Base-by-base conservation (phyloP, 1,140 invertebrate species). In the Popillia japonica region DNA sequence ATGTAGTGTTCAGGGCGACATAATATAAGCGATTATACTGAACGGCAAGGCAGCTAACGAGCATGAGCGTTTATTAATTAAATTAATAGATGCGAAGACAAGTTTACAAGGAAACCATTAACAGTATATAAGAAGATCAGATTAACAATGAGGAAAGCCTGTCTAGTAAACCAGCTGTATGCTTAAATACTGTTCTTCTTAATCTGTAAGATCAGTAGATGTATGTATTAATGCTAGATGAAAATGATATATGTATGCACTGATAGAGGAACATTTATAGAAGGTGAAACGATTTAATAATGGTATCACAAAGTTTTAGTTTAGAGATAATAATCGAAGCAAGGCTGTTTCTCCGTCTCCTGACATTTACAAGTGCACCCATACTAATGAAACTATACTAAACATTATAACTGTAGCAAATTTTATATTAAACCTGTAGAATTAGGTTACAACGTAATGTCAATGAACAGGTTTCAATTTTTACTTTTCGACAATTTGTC, bases 11-110 rank as follows among this genome's bases (percentile, higher is more conserved):
- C 61, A 68, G 61, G n/a, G 22, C 22, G 61, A 68, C 61, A 27
- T 68, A 68, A 68, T 68, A 34, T 68, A 68, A 2, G 20, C 61
- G 61, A 68, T 68, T 11, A 10, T 68, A 20, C 61, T 68, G 61
- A 68, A 68, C 17, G 61, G 61, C 48, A 55, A n/a, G 48, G 9
- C n/a, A n/a, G 11, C 61, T 22, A 68, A 22, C 22, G 22, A 68
- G 3, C 61, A 48, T 23, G 61, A 22, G 11, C 22, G 20, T 22
- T 68, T 68, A 68, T 68, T 68, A 23, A n/a, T 34, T 22, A 6
- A 68, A 68, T 68, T 55, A 55, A 68, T 68, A 68, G 20, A 11
- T 10, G 9, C 8, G 27, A 27, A 34, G 27, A 68, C 27, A 68
- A 20, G 9, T 68, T 48, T 48, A 14, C 44, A 14, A 48, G 10